Conservation (phyloP, 2,797 vertebrate genomes). For the Schizopygopsis pylzovi region DNA sequence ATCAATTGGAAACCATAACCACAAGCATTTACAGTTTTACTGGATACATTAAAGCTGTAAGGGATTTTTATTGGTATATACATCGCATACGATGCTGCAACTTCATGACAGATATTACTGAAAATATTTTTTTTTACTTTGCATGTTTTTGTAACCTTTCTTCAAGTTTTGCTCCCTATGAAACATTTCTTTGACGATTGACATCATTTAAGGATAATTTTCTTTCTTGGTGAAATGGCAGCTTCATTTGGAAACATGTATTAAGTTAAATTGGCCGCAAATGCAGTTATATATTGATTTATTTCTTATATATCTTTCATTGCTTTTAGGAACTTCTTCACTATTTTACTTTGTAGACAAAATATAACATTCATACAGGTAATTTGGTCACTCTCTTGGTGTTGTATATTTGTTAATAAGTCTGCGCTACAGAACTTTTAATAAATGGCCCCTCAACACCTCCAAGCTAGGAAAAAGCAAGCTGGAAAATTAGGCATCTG, state of each 20-base stretch:
- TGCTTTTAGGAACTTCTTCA: not conserved
- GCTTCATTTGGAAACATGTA: not conserved
- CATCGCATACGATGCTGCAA: not conserved
- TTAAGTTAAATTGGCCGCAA: not conserved
- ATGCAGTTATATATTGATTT: not conserved
- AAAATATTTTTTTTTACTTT: not conserved
- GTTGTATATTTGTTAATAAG: slow-evolving; percentile 76
- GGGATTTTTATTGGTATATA: not conserved
- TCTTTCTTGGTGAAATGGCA: not conserved
- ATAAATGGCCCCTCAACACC: slow-evolving; percentile 76
- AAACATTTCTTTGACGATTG: not conserved
- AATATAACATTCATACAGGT: too few relatives aligned
- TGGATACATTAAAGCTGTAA: slow-evolving; percentile 11
- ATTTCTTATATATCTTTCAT: not conserved
- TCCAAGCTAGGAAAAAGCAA: slow-evolving; percentile 69
- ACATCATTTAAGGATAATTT: not conserved
- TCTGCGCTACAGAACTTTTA: slow-evolving; percentile 78
- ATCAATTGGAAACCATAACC: slow-evolving; percentile 24
- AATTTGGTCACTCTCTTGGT: too few relatives aligned
- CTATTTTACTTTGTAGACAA: too few relatives aligned
- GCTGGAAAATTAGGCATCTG: slow-evolving; percentile 82
- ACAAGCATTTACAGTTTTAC: not conserved
- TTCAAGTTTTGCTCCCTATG: too few relatives aligned
- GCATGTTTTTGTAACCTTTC: not conserved
- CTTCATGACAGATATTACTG: too few relatives aligned